Percentiles rank a stretch among this genome's conserved stretches.
Conservation (phyloP, 2,113 vertebrate genomes). For the Thinocorus orbignyianus region DNA sequence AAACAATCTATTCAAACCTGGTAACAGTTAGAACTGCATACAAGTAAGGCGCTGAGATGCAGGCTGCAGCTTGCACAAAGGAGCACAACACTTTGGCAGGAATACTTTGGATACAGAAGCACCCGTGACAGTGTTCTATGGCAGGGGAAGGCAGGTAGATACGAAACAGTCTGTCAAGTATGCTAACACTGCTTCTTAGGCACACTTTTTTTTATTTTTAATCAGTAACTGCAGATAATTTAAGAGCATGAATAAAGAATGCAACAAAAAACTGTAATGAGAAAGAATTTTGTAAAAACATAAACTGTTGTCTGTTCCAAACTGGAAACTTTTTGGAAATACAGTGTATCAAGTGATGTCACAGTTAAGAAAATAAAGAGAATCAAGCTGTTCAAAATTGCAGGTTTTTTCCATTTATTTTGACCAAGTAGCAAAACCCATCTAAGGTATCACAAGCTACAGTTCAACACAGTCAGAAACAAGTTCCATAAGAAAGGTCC, state of each 20-base stretch:
- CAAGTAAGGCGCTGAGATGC: background rate
- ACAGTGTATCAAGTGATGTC: background rate
- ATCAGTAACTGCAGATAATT: background rate
- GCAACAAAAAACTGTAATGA: background rate
- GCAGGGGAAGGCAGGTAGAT: background rate
- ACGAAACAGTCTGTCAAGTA: background rate
- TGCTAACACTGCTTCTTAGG: background rate
- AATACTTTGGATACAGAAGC: background rate
- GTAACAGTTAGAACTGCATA: background rate
- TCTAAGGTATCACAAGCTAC: background rate
- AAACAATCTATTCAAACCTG: background rate
- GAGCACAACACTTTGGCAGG: background rate
- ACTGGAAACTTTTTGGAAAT: background rate
- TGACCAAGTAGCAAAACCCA: background rate
- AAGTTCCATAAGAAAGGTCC: background rate
- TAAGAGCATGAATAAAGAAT: conserved; percentile 5
- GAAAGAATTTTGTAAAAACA: background rate
- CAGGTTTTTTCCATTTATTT: conserved; percentile 23
- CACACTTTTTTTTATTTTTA: background rate
- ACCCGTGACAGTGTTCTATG: background rate
- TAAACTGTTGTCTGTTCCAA: background rate
- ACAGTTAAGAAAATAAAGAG: conserved; percentile 49
- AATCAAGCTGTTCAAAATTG: background rate
- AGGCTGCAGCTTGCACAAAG: background rate
- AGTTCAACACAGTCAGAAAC: background rate